These are phyloP conservation scores for Tetragonula clypearis DNA, from an alignment of 1,140 invertebrate genomes.

Conservation along the genomic window DNA sequence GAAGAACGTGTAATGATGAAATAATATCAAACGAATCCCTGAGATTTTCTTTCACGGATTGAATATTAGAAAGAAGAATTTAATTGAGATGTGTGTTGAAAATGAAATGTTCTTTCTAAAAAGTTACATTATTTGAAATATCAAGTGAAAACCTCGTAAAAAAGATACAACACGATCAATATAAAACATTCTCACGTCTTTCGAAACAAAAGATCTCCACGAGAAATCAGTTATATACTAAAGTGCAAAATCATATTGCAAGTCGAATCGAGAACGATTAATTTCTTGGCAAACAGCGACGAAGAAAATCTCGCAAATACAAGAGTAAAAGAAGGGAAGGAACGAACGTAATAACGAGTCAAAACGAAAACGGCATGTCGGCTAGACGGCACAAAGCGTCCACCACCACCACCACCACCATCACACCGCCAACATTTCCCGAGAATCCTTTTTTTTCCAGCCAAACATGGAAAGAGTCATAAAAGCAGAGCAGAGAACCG, in stretches of 20 bases:
- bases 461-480: constrained; percentile 42
- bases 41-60: no score
- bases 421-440: constrained; percentile 17
- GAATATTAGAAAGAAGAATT: no score
- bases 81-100: no score
- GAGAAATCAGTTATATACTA: neutral
- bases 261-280: neutral
- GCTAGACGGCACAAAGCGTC: neutral
- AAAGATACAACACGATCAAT: no score
- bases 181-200: no score
- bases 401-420: neutral
- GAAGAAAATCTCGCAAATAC: neutral
- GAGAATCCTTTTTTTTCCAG: constrained; percentile 11
- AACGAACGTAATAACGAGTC: constrained; percentile 8
- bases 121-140: no score
- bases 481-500: constrained; percentile 29
- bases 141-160: no score
- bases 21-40: no score
- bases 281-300: neutral
- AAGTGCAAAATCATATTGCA: neutral
- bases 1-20: no score
- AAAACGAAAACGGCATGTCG: constrained; percentile 20
- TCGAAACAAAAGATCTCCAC: neutral
- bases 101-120: no score
- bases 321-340: no score